Evolutionary conservation across 1,140 invertebrate species (phyloP), one percentile per base, ranked within the genome.

Genomic region (Oscheius sp.): DNA sequence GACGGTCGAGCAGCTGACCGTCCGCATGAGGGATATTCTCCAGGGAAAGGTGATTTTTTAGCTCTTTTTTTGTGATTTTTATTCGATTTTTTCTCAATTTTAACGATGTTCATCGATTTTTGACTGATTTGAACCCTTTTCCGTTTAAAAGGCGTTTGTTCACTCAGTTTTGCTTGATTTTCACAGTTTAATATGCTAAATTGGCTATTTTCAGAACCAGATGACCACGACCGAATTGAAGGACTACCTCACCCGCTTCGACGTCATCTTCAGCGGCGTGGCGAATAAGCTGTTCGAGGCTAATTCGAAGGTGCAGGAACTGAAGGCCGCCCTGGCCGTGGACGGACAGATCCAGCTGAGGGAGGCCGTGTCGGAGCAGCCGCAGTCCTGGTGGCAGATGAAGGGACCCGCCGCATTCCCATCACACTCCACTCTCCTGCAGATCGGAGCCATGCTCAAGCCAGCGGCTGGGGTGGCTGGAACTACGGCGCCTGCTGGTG

Each of bases 361-460:
- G 23, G 49, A 55, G 23, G 4, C 15, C 4, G 15, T 15, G 7
- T 26, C 49, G 7, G 7, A 20, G 7, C 49, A 55, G 23, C n/a
- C n/a, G n/a, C 49, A 55, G 23, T 20, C 7, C 7, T 55, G 49
- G 49, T 15, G 15, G 7, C 49, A 55, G 49, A 20, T 55, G 4
- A 55, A 55, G 28, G 49, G 49, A 55, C 49, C 49, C 23, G 7
- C 49, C 23, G 49, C 49, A 20, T 55, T 7, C 7, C 49, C 49
- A 13, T 13, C 7, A 7, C 49, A 55, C 7, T 15, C 49, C 23
- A 26, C 28, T 55, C 49, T 55, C 23, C 15, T 26, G 4, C 49
- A 55, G 28, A 7, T 55, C 23, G 49, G 49, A 55, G 49, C 49
- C 23, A 55, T 55, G 49, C 49, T 55, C 49, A 55, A 55, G 23